phyloP scores from a whole-genome alignment of 2,113 vertebrate genomes.

The Symphodus melops region DNA sequence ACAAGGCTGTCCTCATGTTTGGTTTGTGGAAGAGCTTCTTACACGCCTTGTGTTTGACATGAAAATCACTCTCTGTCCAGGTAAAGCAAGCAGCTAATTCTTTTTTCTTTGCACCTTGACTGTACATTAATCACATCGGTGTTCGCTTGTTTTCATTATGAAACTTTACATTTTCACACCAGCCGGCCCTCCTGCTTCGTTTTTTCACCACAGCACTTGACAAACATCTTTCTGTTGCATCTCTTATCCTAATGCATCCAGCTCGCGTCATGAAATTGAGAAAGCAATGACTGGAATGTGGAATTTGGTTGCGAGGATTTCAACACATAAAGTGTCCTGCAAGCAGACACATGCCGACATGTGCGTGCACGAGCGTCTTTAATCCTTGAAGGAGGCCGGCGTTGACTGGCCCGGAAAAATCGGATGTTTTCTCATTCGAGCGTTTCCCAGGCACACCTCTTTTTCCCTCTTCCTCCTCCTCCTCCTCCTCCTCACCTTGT shows the following conservation, averaged over 20 bases:
- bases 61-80: no score
- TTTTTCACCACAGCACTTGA: no score
- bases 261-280: conserved; percentile 64
- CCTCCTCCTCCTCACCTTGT: not conserved
- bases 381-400: conserved; percentile 65
- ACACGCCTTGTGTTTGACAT: no score
- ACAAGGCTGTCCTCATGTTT: no score
- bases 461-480: conserved; percentile 12
- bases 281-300: conserved; percentile 77
- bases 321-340: conserved; percentile 69
- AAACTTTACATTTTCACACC: no score
- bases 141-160: not conserved
- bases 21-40: no score
- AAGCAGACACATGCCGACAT: conserved; percentile 76
- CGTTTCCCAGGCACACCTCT: conserved; percentile 76
- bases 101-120: no score
- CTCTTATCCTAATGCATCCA: not conserved
- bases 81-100: no score
- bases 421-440: conserved; percentile 78
- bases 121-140: not conserved
- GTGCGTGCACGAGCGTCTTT: conserved; percentile 50
- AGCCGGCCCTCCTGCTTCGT: no score
- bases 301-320: conserved; percentile 68
- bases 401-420: conserved; percentile 74
- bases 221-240: not conserved